Base-by-base conservation (phyloP, 2,888 invertebrate species). In the Erannis defoliaria region DNA sequence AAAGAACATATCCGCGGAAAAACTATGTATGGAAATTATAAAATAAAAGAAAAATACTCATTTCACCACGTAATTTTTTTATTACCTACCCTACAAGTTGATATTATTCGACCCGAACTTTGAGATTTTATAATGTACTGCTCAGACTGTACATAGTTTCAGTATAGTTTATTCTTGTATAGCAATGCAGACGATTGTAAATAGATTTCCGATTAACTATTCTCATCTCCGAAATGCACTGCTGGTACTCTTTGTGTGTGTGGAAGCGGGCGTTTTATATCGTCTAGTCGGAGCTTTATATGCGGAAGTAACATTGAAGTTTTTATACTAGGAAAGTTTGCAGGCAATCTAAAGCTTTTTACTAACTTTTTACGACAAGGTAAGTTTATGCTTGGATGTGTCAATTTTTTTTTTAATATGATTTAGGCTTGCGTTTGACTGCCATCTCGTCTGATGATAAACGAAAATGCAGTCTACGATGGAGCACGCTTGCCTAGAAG, bases 121-220 rank as follows among this genome's bases (percentile, higher is more conserved):
- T n/a, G n/a, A n/a, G n/a, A n/a, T 23, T 23, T 23, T 23, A 2
- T 23, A 23, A 23, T 2, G 4, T 59, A 49, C 35, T 55, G 37
- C 33, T 31, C 9, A 12, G 21, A 40, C n/a, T 48, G 12, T 19
- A 18, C 55, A 21, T 49, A 43, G 46, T 29, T 42, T 89, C 90
- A 80, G 89, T 89, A 88, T 80, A 77, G 54, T 55, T 63, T 61
- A 66, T 64, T 63, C 42, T 38, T 61, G 61, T 63, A 50, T 77
- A 77, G 77, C 76, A 76, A 71, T 82, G 82, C 86, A 87, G 88
- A 83, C 83, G 82, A 75, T 82, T 89, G 89, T 86, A 86, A 84
- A 85, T 89, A 89, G 86, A 76, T 73, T 72, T 66, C 68, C 70
- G 82, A 79, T 83, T 77, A 75, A 75, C 70, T 73, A 74, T 73